Evolutionary conservation across 2,113 vertebrate species (phyloP).

Genomic region (Piliocolobus tephrosceles): DNA sequence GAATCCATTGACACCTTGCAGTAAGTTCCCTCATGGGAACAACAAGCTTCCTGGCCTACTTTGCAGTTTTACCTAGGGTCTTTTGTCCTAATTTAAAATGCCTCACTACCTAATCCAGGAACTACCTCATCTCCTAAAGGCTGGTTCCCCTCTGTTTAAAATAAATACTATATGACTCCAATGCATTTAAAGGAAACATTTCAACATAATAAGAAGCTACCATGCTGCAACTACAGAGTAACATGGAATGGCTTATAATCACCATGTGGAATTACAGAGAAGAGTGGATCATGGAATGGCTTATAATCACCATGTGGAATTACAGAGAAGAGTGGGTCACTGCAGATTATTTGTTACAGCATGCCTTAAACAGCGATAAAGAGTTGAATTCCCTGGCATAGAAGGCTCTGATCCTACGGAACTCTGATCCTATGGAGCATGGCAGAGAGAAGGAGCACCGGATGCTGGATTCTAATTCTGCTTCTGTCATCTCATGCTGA

Average conservation of each 20-base stretch:
- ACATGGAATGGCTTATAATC: background rate
- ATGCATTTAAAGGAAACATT: slow-evolving; percentile 41
- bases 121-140: background rate
- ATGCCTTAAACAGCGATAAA: background rate
- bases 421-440: background rate
- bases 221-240: background rate
- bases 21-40: background rate
- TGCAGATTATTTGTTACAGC: background rate
- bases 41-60: background rate
- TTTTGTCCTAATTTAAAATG: slow-evolving; percentile 37
- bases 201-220: background rate
- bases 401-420: background rate
- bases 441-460: background rate
- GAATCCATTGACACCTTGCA: background rate
- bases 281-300: background rate
- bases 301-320: background rate
- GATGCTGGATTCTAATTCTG: background rate
- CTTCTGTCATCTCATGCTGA: background rate
- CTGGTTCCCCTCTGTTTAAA: slow-evolving; percentile 22
- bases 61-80: background rate
- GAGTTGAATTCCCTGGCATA: background rate
- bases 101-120: background rate
- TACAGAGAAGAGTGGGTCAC: background rate
- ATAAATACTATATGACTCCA: background rate
- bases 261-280: background rate